Evolutionary conservation across 2,113 vertebrate genomes (phyloP).

Genomic region (Egretta garzetta): DNA sequence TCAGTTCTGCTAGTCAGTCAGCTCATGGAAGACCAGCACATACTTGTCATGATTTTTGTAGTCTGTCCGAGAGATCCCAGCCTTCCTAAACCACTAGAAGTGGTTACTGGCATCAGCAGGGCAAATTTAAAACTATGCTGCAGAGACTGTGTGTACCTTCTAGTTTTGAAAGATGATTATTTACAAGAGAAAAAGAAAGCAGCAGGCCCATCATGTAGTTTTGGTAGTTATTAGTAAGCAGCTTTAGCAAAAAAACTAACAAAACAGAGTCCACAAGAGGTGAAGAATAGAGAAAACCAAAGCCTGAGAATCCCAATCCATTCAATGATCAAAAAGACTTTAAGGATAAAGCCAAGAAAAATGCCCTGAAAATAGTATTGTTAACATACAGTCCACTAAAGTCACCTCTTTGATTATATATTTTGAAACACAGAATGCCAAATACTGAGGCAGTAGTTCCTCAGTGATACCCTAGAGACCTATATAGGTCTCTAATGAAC

Average conservation of each 20-base stretch:
- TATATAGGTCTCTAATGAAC: background rate
- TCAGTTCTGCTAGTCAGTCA: background rate
- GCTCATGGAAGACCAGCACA: background rate
- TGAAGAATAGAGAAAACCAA: background rate
- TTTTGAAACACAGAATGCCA: background rate
- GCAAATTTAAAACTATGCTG: background rate
- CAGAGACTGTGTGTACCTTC: background rate
- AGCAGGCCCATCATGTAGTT: background rate
- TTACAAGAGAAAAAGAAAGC: background rate
- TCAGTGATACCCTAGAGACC: background rate
- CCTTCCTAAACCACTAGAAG: background rate
- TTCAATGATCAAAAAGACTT: background rate
- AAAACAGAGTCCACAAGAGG: background rate
- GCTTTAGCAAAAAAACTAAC: background rate
- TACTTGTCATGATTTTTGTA: background rate
- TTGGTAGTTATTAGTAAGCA: background rate
- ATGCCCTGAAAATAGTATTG: background rate
- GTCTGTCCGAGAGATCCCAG: background rate
- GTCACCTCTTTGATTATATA: background rate
- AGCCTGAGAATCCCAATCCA: background rate
- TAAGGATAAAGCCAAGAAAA: background rate
- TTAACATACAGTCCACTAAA: background rate
- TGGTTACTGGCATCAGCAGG: accelerated
- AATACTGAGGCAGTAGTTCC: background rate
- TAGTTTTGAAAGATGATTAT: background rate